Evolutionary conservation across 2,888 invertebrate genomes (phyloP), one percentile per base, ranked within the genome.

Genomic region (Harpalus rubripes): DNA sequence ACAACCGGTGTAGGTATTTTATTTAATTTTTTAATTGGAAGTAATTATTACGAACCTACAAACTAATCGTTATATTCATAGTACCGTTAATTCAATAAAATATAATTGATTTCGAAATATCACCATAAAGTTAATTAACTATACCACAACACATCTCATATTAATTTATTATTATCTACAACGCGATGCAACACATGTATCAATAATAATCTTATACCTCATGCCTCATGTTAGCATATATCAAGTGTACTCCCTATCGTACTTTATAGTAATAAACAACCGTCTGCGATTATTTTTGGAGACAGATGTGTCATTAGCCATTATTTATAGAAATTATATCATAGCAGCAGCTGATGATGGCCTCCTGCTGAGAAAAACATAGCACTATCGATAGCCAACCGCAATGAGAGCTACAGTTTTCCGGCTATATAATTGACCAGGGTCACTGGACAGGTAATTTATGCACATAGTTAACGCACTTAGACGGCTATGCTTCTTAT

Each of bases 291-390:
- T 76, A 76, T 76, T 76, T 76, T 76, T 12, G 76, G 76, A 76
- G 18, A 76, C 76, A 76, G 15, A 41, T 44, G 18, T 76, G 76
- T 76, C 76, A 76, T 52, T 44, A 18, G 22, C 12, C 15, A 76
- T 44, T 76, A 76, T 76, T 76, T 52, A 76, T 76, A 76, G 76
- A 76, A 76, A 76, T 76, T 76, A 76, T 76, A 76, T 76, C 76
- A 76, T 76, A 72, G 41, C 12, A 63, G 63, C 63, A 63, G 63
- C 63, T 63, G 72, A 72, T 72, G 72, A 72, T 72, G 2, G 65
- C 22, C 72, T 72, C 72, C 72, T 72, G 72, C 72, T 72, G 72
- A 16, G 72, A 39, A 41, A 65, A 39, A 41, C 44, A 32, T 41
- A 32, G 41, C 16, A n/a, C n/a, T 72, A 72, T 72, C 72, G n/a